Percentiles rank a stretch among this genome's conserved stretches.
These are phyloP conservation scores for Bacillus rossius DNA, from an alignment of 1,140 invertebrate species.

Conservation along the genomic window DNA sequence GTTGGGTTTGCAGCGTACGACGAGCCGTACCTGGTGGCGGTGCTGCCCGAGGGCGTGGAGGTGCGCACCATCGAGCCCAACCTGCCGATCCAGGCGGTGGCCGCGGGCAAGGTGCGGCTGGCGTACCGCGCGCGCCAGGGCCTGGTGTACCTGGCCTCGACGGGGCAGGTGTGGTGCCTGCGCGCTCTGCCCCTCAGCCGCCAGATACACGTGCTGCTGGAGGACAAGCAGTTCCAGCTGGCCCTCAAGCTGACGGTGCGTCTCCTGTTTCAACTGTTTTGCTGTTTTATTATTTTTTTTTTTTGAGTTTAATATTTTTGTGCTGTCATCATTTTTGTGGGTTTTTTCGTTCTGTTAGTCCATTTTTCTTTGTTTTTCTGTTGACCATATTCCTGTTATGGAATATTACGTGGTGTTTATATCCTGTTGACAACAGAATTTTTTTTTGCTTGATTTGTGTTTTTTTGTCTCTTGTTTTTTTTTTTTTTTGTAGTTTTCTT, in stretches of 20 bases:
- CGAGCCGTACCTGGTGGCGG: constrained; percentile 82
- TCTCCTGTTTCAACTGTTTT: constrained; percentile 19
- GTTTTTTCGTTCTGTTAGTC: no score
- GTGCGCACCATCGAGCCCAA: constrained; percentile 69
- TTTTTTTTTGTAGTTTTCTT: no score
- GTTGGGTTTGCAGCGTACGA: constrained; percentile 84
- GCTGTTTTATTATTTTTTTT: no score
- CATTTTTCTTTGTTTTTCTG: no score
- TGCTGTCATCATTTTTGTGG: no score
- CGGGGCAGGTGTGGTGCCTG: constrained; percentile 82
- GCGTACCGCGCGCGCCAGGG: constrained; percentile 54
- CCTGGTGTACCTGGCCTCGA: constrained; percentile 78
- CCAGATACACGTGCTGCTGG: constrained; percentile 76
- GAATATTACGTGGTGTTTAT: no score
- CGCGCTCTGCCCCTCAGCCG: constrained; percentile 67
- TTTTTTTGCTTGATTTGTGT: no score
- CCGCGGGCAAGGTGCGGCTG: constrained; percentile 59
- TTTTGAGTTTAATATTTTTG: no score
- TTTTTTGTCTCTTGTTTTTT: no score
- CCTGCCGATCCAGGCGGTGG: constrained; percentile 69
- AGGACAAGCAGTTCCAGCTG: constrained; percentile 88
- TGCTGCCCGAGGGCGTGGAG: constrained; percentile 75
- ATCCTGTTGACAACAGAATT: no score
- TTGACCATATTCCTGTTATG: no score
- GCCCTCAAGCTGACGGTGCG: constrained; percentile 89